Evolutionary conservation across 1,140 invertebrate species (phyloP), one percentile per base, ranked within the genome.

Genomic region (Drosophila erecta): DNA sequence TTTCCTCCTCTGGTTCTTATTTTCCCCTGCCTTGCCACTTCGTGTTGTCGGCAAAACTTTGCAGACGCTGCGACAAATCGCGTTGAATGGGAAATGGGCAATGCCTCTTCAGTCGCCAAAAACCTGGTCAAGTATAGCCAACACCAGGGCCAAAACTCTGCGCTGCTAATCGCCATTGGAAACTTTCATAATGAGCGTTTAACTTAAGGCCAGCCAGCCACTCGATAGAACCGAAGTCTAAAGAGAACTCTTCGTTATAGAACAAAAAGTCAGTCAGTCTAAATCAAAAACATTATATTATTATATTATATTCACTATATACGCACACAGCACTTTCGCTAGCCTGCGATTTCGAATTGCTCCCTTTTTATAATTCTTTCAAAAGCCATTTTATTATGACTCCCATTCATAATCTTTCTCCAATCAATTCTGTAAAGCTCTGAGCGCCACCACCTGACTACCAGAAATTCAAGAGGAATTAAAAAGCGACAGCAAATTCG

Each of bases 31-130:
- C 54, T 40, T 41, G 33, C 11, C 57, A 27, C 37, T 58, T 69
- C n/a, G 46, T 53, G 55, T 61, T 76, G 53, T 54, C 46, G 57
- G 24, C 54, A 87, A 87, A 87, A 87, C 84, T 87, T 87, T 87
- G 76, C 84, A 87, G 84, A 87, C 84, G 84, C 76, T 87, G 83
- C 79, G 83, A 83, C 83, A 87, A 87, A 62, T 79, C 81, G 71
- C 60, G 58, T 59, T 49, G 37, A 57, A 59, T 35, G 60, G 46
- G 10, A 4, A 20, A 44, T 44, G 41, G 40, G 10, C 22, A 33
- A 33, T 33, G 47, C 47, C 47, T 50, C 27, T 50, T 33, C n/a
- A 50, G 47, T 11, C 4, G 24, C n/a, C 14, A 69, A 59, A 54
- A 58, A 79, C 43, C 64, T 89, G 83, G 83, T 86, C 84, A 89